Evolutionary conservation across 2,888 invertebrate genomes (phyloP), one percentile per base, ranked within the genome.

Genomic region (Pachliopta kotzebuea): DNA sequence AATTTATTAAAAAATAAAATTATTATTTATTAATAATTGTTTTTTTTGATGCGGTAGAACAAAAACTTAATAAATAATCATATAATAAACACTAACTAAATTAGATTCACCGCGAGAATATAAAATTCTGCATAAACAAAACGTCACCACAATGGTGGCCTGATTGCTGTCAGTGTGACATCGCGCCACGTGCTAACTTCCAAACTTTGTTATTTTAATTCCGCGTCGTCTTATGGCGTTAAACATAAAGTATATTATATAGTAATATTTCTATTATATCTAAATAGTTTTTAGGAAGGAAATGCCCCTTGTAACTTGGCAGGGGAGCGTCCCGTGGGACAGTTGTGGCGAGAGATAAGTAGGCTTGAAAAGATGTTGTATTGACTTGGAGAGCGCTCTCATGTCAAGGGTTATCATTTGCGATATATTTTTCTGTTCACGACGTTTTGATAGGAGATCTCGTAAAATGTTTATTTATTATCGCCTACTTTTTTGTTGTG

Each of bases 151-250:
- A 76, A 76, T 75, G 72, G 71, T 69, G 64, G 66, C 37, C 69
- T 76, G 75, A 76, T 76, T 76, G 72, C 72, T 72, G 73, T 71
- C 72, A 69, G 55, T 66, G 62, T 69, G 72, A 72, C 68, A 68
- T 64, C 67, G 52, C 67, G 71, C 56, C 72, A 63, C 73, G 73
- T 73, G 69, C 56, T 70, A 23, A 24, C 14, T 42, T 52, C 17
- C 21, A 45, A 57, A 65, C 21, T 29, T 26, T 45, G 49, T 59
- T 53, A 52, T 37, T 26, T 57, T 17, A 57, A n/a, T 45, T n/a
- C 29, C 20, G 6, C 1, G 0, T 31, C n/a, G 2, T 60, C 56
- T 56, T 65, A 56, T 21, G 7, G 14, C 11, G 17, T 20, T 53
- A n/a, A 1, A 2, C 26, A 60, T 56, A 65, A 42, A 45, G 60